Evolutionary conservation across 2,113 vertebrate species (phyloP), one percentile per base, ranked within the genome.

Genomic region (Grallaria varia): DNA sequence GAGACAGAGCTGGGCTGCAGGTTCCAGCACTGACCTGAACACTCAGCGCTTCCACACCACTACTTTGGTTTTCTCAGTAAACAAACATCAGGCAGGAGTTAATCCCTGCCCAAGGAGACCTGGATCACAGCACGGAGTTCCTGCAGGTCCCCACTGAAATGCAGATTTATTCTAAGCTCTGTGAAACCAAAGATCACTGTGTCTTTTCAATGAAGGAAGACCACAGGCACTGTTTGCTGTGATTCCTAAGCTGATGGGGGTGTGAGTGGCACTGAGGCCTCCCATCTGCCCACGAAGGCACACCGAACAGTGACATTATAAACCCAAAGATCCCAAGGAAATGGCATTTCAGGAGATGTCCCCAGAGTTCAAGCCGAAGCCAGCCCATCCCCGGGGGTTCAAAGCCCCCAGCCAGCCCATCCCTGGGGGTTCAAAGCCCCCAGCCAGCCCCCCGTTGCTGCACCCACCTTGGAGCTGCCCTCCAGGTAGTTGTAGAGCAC

Each of bases 401-500:
- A 45, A 49, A 83, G 67, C 23, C 84, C 45, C 5, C 30, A 12
- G 37, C 4, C 3, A 84, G 47, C 23, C 22, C 30, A 25, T 23
- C 28, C 4, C 59, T 68, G 37, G 37, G 2, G 6, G 27, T 23
- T 35, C 47, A 45, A 49, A 83, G 67, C 23, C 84, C 45, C 5
- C 30, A 12, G 37, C 4, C 3, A 84, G 47, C 23, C 31, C 35
- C 5, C 1, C 8, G 5, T 12, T 30, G 77, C 15, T 10, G 14
- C 8, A 62, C 96, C 20, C 80, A 99, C 99, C 99, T 99, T 99
- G 2, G 97, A 83, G 78, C 99, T 99, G 96, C 98, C 98, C 95
- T 99, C 98, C 97, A 99, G 98, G 96, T 99, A 99, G 95, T 99
- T 99, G 91, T 98, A 98, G 18, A 99, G 98, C 78, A 99, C 99